phyloP scores from a whole-genome alignment of 2,797 vertebrate genomes.

The Anolis apletophallus region DNA sequence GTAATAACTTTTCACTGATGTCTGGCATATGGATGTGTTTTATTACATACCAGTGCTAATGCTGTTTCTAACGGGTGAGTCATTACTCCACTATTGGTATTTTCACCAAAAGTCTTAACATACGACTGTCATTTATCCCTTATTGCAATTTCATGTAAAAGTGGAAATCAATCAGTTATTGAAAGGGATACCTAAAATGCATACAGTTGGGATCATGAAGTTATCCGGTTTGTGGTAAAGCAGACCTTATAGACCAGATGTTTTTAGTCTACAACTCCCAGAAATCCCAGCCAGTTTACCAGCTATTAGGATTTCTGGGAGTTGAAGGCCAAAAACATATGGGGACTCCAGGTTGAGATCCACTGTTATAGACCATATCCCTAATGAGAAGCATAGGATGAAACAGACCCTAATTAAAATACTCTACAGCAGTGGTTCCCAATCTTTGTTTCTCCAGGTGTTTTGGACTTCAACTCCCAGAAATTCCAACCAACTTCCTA shows the following conservation, averaged over 20 bases:
- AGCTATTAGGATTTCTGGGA: no score
- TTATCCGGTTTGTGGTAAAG: slow-evolving; percentile 17
- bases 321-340: no score
- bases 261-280: no score
- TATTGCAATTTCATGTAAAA: slow-evolving; percentile 39
- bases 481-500: no score
- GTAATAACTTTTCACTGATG: slow-evolving; percentile 21
- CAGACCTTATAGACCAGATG: slow-evolving; percentile 1
- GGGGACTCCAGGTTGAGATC: no score
- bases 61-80: not conserved
- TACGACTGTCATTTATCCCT: slow-evolving; percentile 12
- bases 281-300: no score
- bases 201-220: slow-evolving; percentile 9
- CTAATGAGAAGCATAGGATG: slow-evolving; percentile 12
- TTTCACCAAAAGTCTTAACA: not conserved
- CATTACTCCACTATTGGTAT: not conserved
- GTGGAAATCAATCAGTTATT: slow-evolving; percentile 36
- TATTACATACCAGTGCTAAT: not conserved
- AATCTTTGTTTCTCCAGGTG: no score
- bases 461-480: no score
- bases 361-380: slow-evolving; percentile 17
- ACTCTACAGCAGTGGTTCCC: no score
- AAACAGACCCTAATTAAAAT: slow-evolving; percentile 20
- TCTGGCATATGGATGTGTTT: slow-evolving; percentile 6
- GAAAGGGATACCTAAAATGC: not conserved